Base-by-base conservation (phyloP, 1,140 invertebrate genomes). In the Drosophila lacertosa region DNA sequence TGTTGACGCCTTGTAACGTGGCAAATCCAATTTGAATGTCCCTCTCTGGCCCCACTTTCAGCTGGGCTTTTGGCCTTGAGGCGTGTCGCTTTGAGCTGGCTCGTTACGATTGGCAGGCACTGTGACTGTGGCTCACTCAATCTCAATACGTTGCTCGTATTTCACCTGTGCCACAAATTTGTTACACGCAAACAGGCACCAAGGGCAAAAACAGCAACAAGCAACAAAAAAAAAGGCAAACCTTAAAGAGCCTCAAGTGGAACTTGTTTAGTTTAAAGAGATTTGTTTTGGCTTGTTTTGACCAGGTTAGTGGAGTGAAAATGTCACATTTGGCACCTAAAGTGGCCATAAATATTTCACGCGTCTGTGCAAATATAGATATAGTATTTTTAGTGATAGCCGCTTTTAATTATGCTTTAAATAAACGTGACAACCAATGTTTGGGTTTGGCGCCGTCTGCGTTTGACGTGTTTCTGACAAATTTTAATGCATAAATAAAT, bases 11-110 rank as follows among this genome's bases (percentile, higher is more conserved):
- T 62, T 75, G 74, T 72, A 65, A 78, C 63, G 51, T 65, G 71
- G 60, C 65, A 83, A 83, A 83, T 83, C 79, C 75, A 83, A 83
- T 83, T 83, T 83, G 35, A 63, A 37, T 58, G 65, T 15, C 0
- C 0, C 2, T 4, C 20, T 6, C 39, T 10, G 4, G 13, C 15
- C 11, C 1, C 3, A 10, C 11, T 42, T 24, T 10, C 15, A 45
- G 48, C 29, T 22, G 9, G 9, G 18, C 26, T 37, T 15, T 22
- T 35, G 37, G 26, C 45, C 55, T 67, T 67, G 55, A 18, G 64
- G 44, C 45, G 26, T 33, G 62, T 11, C 40, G 63, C 35, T 48
- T 40, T 33, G n/a, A 48, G 64, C 9, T 35, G 26, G 45, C 47
- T 51, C 22, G n/a, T 51, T 40, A 40, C 35, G 20, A 37, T 13